Evolutionary conservation across 2,113 vertebrate species (phyloP).

Genomic region (Chlamydotis undulata): DNA sequence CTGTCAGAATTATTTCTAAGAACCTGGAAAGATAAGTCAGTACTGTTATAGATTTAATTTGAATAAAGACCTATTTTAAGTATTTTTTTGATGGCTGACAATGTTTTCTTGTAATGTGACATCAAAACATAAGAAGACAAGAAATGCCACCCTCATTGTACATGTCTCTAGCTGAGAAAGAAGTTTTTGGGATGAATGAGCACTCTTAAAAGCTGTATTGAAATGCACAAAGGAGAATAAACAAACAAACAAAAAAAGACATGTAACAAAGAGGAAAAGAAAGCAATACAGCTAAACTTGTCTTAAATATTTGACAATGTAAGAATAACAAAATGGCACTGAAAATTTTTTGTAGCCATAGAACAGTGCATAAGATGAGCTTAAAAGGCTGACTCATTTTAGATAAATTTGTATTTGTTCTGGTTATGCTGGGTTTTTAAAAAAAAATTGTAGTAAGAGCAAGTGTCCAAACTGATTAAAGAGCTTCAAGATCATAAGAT

Average conservation of each 20-base stretch:
- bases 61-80: not conserved
- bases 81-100: not conserved
- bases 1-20: not conserved
- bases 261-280: fast-evolving
- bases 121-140: not conserved
- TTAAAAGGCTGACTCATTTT: not conserved
- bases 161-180: not conserved
- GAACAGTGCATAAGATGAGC: not conserved
- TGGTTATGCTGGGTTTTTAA: not conserved
- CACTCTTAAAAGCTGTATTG: not conserved
- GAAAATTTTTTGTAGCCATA: not conserved
- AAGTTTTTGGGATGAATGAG: not conserved
- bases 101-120: not conserved
- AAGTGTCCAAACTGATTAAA: slow-evolving; percentile 54
- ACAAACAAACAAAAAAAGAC: not conserved
- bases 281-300: not conserved
- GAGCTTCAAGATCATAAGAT: not conserved
- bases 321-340: not conserved
- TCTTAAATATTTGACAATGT: not conserved
- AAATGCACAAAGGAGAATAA: not conserved
- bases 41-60: not conserved
- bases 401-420: not conserved
- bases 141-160: not conserved
- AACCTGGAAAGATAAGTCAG: not conserved
- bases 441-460: not conserved